Evolutionary conservation across 2,113 vertebrate genomes (phyloP).

Genomic region (Rhea americana): DNA sequence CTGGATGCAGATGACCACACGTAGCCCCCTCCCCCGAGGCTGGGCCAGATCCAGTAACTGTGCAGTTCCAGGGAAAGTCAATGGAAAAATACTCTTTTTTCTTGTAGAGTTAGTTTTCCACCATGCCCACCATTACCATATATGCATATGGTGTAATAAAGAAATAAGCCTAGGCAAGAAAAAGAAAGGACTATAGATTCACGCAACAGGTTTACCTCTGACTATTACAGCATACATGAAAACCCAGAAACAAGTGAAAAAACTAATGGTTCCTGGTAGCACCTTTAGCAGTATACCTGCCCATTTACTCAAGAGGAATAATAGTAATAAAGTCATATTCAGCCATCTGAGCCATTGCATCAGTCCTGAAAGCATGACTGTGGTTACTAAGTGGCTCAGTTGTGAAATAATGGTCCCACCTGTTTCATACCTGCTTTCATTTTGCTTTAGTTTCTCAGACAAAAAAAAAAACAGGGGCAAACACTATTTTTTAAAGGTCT

Average conservation of each 20-base stretch:
- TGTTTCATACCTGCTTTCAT: background rate
- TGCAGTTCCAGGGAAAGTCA: background rate
- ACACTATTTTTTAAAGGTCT: background rate
- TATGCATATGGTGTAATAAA: background rate
- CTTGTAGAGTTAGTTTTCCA: background rate
- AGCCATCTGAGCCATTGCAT: too few relatives aligned
- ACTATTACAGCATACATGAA: background rate
- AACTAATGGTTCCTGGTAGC: background rate
- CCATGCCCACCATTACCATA: too few relatives aligned
- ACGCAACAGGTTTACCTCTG: background rate
- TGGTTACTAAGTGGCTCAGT: background rate
- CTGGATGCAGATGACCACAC: background rate
- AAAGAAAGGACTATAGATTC: rapidly evolving
- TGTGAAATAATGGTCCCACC: background rate
- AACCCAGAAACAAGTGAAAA: background rate
- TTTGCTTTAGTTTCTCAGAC: background rate
- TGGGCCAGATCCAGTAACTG: background rate
- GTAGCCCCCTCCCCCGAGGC: background rate
- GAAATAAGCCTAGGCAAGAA: background rate
- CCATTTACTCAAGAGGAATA: rapidly evolving
- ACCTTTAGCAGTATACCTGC: background rate
- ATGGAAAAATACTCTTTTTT: rapidly evolving
- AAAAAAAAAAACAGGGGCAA: background rate
- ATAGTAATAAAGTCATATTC: background rate
- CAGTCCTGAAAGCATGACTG: background rate